Evolutionary conservation across 2,888 invertebrate species (phyloP).

Genomic region (Schizaphis graminum): DNA sequence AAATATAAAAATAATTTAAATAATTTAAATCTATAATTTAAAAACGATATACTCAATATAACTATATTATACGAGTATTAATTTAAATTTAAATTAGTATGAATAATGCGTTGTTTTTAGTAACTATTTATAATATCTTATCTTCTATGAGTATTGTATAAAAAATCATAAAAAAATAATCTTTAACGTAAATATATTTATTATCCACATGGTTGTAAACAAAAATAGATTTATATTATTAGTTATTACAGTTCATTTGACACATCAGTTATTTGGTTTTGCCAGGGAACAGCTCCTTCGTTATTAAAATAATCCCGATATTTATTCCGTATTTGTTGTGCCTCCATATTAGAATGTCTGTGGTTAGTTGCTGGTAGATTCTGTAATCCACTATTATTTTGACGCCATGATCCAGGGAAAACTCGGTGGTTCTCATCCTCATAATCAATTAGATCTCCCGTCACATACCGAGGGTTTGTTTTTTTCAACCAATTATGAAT

Average conservation of each 20-base stretch:
- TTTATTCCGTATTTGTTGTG: conserved; percentile 59
- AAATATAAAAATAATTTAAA: too few species aligned
- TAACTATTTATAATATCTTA: conserved; percentile 41
- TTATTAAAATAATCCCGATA: conserved; percentile 67
- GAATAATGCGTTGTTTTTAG: conserved; percentile 42
- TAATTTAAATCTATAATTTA: too few species aligned
- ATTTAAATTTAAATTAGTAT: conserved; percentile 33
- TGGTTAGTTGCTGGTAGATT: conserved; percentile 70
- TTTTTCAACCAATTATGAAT: conserved; percentile 52
- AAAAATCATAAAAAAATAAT: neutral
- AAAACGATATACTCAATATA: too few species aligned
- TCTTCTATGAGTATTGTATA: conserved; percentile 27
- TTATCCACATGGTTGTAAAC: neutral
- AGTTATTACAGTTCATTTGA: too few species aligned
- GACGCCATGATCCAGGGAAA: conserved; percentile 40
- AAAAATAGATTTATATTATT: too few species aligned
- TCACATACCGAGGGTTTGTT: conserved; percentile 26
- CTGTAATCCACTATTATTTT: conserved; percentile 39
- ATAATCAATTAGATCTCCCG: conserved; percentile 22
- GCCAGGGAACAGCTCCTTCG: conserved; percentile 66
- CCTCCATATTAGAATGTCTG: conserved; percentile 64
- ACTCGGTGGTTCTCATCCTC: conserved; percentile 34
- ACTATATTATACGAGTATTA: conserved; percentile 10
- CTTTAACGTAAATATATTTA: neutral
- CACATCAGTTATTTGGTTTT: conserved; percentile 41